Base-by-base conservation (phyloP, 2,888 invertebrate genomes). In the Rhagophthalmus giganteus region DNA sequence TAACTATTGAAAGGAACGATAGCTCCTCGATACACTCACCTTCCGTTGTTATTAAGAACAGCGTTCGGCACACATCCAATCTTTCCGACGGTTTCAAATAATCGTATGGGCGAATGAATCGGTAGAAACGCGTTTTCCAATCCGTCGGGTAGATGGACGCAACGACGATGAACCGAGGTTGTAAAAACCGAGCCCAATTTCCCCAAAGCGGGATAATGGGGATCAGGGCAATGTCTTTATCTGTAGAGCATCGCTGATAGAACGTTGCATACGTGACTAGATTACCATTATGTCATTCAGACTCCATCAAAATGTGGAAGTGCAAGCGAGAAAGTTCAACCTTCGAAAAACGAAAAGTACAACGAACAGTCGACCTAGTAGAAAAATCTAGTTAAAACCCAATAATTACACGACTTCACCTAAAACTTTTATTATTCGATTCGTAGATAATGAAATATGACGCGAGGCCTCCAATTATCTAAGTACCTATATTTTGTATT, bases 221-320 rank as follows among this genome's bases (percentile, higher is more conserved):
- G 65, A 68, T 66, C 62, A 59, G 56, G 62, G 62, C 64, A 60
- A 67, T 64, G 67, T 66, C 67, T 69, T 68, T 68, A 70, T 70
- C 67, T 64, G 56, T 55, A 60, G 62, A 68, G 66, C 64, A 64
- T 49, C 56, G 40, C 53, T 41, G 49, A 53, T 53, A 45, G 49
- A 46, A 56, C 56, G 53, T 62, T 60, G 64, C 61, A 61, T 63
- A 67, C 69, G 69, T 69, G 69, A 68, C 67, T 58, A 57, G 67
- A 60, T 68, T 68, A 68, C 65, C 26, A 47, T 52, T 52, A 52
- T 46, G 45, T 51, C 37, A 50, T 45, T 45, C 37, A 38, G 39
- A 38, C 44, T 44, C 38, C 44, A 44, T 50, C 51, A 35, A 51
- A 39, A 45, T 35, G 31, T 30, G 25, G 34, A 47, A 47, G 33